Conservation (phyloP, 2,888 invertebrate species). For the Mimachlamys varia region DNA sequence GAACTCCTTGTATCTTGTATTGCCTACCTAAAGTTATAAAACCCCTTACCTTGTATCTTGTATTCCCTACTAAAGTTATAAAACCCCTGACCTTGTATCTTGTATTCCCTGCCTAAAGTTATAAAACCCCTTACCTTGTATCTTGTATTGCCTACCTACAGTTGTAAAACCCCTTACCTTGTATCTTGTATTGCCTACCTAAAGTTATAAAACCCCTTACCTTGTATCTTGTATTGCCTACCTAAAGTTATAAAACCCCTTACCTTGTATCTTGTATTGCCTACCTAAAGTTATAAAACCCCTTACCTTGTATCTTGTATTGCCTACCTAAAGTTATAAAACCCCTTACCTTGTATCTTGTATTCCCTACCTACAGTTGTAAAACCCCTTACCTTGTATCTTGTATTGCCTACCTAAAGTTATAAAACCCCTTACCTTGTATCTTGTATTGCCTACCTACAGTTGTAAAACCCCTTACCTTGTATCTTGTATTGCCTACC, state of each 20-base stretch:
- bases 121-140: background rate
- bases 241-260: background rate
- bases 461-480: background rate
- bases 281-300: background rate
- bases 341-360: background rate
- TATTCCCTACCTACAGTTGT: background rate
- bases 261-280: background rate
- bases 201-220: background rate
- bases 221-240: background rate
- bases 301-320: background rate
- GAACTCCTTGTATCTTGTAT: background rate
- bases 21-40: background rate
- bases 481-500: background rate
- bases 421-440: background rate
- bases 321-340: background rate
- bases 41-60: background rate
- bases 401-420: background rate
- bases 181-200: background rate
- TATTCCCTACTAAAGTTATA: background rate
- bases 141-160: background rate
- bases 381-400: background rate
- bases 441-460: background rate
- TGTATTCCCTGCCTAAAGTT: background rate
- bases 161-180: background rate
- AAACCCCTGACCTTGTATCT: background rate